Evolutionary conservation across 23 tunicate species (phyloP), one percentile per base, ranked within the genome.

Genomic region (Trididemnum miniatum): DNA sequence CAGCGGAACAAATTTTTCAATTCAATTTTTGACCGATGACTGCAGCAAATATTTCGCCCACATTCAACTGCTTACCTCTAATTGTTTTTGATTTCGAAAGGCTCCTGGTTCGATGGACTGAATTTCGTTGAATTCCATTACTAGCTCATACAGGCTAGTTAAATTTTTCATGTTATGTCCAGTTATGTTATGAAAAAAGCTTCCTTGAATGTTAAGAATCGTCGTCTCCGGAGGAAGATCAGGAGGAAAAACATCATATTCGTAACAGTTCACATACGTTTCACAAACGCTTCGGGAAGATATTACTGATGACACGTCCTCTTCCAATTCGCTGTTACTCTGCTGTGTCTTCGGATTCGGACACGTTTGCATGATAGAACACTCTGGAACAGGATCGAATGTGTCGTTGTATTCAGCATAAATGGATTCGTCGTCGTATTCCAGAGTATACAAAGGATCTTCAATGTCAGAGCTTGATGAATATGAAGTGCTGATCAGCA

Each of bases 51-150:
- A 44, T 44, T 9, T 44, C 54, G 15, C 9, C 9, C 54, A 44
- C 54, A 44, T 44, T 44, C 15, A 44, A 44, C 15, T 44, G 15
- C 9, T 44, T 62, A 62, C 67, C 67, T 62, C 67, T 3, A 62
- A 26, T 5, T 62, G 15, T 62, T 22, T 26, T 20, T 62, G 67
- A 24, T 62, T 18, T 22, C 4, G 28, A 62, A 62, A 62, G 5
- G 67, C 29, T 62, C 67, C 29, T n/a, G 67, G 28, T 62, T 18
- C 67, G 26, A 62, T 62, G 29, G 15, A 26, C n/a, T n/a, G 23
- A 4, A 62, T 22, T n/a, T 62, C 67, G n/a, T 62, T 62, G n/a
- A 62, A 62, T n/a, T 62, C 67, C 67, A 62, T 62, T 22, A 62
- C 26, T 12, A 62, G 26, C 29, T 62, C 67, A 5, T 12, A 3